Base-by-base conservation (phyloP, 2,113 vertebrate genomes). In the Melanocharis versteri region DNA sequence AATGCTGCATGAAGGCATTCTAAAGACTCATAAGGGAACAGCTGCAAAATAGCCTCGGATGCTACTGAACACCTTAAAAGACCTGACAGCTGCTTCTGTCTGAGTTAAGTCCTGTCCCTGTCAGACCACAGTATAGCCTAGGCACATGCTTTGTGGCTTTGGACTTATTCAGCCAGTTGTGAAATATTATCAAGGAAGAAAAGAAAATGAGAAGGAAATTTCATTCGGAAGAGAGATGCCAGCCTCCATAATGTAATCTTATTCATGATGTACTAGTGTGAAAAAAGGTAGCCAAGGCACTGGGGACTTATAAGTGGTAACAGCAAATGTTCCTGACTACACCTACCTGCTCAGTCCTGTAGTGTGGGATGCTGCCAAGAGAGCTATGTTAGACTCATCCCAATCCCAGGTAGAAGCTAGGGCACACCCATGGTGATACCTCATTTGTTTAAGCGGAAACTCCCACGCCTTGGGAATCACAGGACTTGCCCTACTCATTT, bases 291-390 rank as follows among this genome's bases (percentile, higher is more conserved):
- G 40, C 5, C 17, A 79, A 65, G 31, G 44, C 37, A 73, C 27
- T 26, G 17, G 11, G 48, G 5, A 42, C 9, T 69, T 28, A 0
- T 1, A 62, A 62, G n/a, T 0, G 0, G 18, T 58, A 78, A 78
- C 42, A 84, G 42, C 61, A 71, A 71, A 48, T 16, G 28, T 28
- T 66, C 18, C 56, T 39, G 35, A 23, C 42, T 66, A 15, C 20
- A 62, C 10, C 42, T 71, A 28, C 56, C 30, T 78, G 83, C 83
- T 87, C 90, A 44, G 65, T 54, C 77, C 73, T 78, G 84, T 37
- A n/a, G 56, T 4, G 48, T 72, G 66, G 24, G 57, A n/a, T 48
- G 40, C 70, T 88, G 89, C 79, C 89, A 88, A 24, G 44, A 79
- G 23, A 85, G 75, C 47, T 37, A 2, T 2, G 0, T 77, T 16